Evolutionary conservation across 2,888 invertebrate genomes (phyloP).

Genomic region (Machimus rusticus): DNA sequence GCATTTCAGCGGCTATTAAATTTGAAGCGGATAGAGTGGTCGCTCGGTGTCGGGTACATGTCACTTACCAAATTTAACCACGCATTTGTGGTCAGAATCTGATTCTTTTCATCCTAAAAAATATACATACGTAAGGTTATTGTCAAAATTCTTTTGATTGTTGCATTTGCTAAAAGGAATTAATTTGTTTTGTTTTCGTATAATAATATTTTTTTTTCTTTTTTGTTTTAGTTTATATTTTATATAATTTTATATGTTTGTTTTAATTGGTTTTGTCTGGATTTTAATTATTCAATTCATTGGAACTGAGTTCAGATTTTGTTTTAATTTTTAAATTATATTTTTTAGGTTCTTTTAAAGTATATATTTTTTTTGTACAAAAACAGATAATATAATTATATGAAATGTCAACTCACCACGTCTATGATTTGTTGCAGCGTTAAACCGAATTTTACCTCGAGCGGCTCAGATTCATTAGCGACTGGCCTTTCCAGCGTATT

Average conservation of each 20-base stretch:
- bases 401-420: conserved; percentile 76
- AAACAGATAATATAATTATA: background rate
- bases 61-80: conserved; percentile 98
- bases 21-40: conserved; percentile 39
- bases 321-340: background rate
- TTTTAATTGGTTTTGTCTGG: conserved; percentile 32
- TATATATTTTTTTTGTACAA: background rate
- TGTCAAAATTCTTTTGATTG: background rate
- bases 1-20: background rate
- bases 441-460: conserved; percentile 90
- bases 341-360: background rate
- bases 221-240: conserved; percentile 40
- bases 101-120: conserved; percentile 98
- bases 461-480: conserved; percentile 88
- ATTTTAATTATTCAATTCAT: conserved; percentile 34
- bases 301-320: background rate
- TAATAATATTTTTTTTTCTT: conserved; percentile 9
- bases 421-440: conserved; percentile 93
- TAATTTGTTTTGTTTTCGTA: background rate
- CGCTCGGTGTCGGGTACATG: conserved; percentile 61
- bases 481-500: conserved; percentile 91
- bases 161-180: background rate
- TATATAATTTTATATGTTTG: conserved; percentile 39
- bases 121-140: conserved; percentile 53
- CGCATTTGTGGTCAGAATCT: conserved; percentile 97